phyloP scores from a whole-genome alignment of 2,113 vertebrate species.

The Oryzias celebensis region DNA sequence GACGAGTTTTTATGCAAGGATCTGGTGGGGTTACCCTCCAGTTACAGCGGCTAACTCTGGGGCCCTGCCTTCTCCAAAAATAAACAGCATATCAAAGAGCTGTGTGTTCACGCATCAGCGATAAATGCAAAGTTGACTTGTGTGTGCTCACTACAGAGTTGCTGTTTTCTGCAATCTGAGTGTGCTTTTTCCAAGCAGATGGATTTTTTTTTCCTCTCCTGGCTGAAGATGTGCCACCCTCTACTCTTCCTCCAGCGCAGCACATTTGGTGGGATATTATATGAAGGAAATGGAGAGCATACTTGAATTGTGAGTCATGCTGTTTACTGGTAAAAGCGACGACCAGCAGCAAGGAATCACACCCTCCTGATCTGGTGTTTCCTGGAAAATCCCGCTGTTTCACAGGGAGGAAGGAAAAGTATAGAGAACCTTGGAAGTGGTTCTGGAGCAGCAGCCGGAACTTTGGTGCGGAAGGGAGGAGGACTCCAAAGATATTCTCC shows the following conservation, averaged over 20 bases:
- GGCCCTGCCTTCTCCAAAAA: conserved; percentile 44
- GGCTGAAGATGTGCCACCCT: conserved; percentile 14
- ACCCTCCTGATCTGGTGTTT: conserved; percentile 78
- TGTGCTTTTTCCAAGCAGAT: conserved; percentile 38
- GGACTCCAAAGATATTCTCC: conserved; percentile 55
- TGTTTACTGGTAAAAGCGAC: conserved; percentile 81
- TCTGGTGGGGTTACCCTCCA: conserved; percentile 45
- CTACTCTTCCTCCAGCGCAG: conserved; percentile 71
- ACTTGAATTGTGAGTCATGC: conserved; percentile 78
- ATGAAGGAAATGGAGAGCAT: conserved; percentile 79
- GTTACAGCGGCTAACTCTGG: conserved; percentile 51
- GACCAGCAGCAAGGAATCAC: conserved; percentile 78
- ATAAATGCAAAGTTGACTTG: conserved; percentile 45
- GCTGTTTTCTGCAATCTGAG: conserved; percentile 22
- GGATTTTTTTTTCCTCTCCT: conserved; percentile 17
- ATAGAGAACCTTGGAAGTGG: conserved; percentile 70
- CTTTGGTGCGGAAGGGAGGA: conserved; percentile 67
- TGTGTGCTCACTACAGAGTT: conserved; percentile 22
- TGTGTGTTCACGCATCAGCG: conserved; percentile 32
- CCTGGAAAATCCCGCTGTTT: conserved; percentile 82
- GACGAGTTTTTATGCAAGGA: conserved; percentile 20
- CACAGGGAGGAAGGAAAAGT: conserved; percentile 79
- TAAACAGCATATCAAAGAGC: conserved; percentile 65
- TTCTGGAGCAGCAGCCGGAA: conserved; percentile 60
- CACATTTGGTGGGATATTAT: conserved; percentile 76